Evolutionary conservation across 2,797 vertebrate genomes (phyloP).

Genomic region (Epinephelus coioides): DNA sequence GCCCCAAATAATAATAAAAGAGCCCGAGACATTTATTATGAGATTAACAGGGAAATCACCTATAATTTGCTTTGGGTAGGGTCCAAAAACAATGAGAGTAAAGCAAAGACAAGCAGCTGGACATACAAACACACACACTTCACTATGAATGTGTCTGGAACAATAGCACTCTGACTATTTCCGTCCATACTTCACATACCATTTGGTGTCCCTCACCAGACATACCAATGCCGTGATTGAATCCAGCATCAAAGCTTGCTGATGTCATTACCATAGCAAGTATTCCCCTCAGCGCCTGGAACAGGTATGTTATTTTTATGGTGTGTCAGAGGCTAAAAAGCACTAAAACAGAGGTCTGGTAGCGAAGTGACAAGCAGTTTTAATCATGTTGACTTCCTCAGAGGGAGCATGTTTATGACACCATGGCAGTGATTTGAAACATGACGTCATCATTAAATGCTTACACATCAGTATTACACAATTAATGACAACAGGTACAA

Average conservation of each 20-base stretch:
- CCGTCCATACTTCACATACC: slow-evolving; percentile 60
- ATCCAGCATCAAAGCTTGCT: slow-evolving; percentile 40
- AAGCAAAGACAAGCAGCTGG: neutral
- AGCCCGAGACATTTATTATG: slow-evolving; percentile 1
- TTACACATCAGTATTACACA: neutral
- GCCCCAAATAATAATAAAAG: slow-evolving; percentile 24
- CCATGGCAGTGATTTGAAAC: neutral
- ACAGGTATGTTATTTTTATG: neutral
- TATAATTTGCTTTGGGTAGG: slow-evolving; percentile 25
- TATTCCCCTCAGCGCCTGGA: slow-evolving; percentile 47
- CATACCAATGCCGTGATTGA: slow-evolving; percentile 71
- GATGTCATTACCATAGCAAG: slow-evolving; percentile 52
- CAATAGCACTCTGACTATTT: slow-evolving; percentile 34
- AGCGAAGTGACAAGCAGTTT: neutral
- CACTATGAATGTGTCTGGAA: slow-evolving; percentile 36
- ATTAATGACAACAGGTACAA: neutral
- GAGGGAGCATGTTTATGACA: neutral
- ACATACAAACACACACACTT: slow-evolving; percentile 40
- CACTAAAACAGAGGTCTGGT: neutral
- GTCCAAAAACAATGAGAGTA: slow-evolving; percentile 6
- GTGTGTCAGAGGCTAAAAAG: neutral
- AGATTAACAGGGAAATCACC: slow-evolving; percentile 28
- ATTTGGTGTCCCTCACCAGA: slow-evolving; percentile 39
- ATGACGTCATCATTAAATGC: neutral
- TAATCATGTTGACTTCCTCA: neutral